These are phyloP conservation scores for Sapayoa aenigma DNA, from an alignment of 2,113 vertebrate species.

Conservation along the genomic window DNA sequence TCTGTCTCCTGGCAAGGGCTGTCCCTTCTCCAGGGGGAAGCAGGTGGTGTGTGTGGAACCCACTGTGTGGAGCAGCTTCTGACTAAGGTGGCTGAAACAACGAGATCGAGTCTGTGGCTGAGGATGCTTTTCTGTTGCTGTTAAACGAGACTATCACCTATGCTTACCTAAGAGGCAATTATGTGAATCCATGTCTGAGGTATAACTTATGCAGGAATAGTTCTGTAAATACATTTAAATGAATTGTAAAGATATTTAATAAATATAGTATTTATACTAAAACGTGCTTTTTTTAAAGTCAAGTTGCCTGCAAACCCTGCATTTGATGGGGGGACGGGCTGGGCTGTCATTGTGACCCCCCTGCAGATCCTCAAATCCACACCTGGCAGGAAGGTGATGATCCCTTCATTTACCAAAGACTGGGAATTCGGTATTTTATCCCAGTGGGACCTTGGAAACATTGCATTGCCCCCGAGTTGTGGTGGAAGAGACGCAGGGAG, in stretches of 20 bases:
- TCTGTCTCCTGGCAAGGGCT: not conserved
- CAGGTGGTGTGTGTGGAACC: not conserved
- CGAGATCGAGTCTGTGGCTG: conserved; percentile 64
- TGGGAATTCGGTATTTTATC: not conserved
- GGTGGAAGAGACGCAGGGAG: not conserved
- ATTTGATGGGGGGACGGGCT: not conserved
- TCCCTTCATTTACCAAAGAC: not conserved
- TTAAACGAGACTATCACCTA: conserved; percentile 75
- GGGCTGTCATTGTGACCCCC: not conserved
- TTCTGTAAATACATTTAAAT: conserved; percentile 87
- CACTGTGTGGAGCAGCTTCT: conserved; percentile 51
- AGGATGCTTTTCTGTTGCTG: conserved; percentile 71
- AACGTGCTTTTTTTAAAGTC: conserved; percentile 1
- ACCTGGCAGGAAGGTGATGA: fast-evolving
- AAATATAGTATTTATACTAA: conserved; percentile 96
- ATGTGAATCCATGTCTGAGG: conserved; percentile 80
- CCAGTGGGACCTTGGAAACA: not conserved
- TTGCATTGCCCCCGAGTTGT: not conserved
- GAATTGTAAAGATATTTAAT: conserved; percentile 94
- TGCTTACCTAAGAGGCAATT: conserved; percentile 75
- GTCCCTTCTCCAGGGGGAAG: not conserved
- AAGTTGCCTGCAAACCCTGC: not conserved
- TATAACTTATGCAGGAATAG: conserved; percentile 84
- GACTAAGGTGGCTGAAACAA: conserved; percentile 58
- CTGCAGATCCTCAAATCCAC: not conserved